Conservation (phyloP, 2,888 invertebrate species). For the Netelia melanura region DNA sequence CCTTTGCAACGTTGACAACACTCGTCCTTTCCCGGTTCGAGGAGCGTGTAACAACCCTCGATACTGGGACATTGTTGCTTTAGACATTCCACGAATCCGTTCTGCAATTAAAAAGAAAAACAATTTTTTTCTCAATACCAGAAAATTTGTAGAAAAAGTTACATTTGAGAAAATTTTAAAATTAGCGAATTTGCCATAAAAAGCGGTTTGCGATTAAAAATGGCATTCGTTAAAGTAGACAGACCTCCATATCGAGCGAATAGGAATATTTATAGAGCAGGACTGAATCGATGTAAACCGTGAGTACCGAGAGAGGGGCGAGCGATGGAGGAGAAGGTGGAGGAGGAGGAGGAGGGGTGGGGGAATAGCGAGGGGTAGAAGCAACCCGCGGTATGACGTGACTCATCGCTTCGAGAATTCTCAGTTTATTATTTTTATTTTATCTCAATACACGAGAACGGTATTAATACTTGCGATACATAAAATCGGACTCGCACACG, state of each 20-base stretch:
- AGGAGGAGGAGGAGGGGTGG: slow-evolving; percentile 27
- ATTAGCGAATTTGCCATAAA: slow-evolving; percentile 26
- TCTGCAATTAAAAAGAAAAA: slow-evolving; percentile 86
- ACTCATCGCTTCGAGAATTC: slow-evolving; percentile 63
- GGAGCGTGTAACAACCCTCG: slow-evolving; percentile 93
- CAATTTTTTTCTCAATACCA: slow-evolving; percentile 2
- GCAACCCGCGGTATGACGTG: slow-evolving; percentile 48
- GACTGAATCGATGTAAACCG: slow-evolving; percentile 56
- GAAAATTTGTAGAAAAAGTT: neutral
- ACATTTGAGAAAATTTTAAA: neutral
- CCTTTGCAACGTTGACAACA: slow-evolving; percentile 95
- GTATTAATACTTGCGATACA: slow-evolving; percentile 25
- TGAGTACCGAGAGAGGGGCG: slow-evolving; percentile 33
- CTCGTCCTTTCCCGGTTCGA: slow-evolving; percentile 90
- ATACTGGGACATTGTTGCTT: slow-evolving; percentile 92
- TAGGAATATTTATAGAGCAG: slow-evolving; percentile 62
- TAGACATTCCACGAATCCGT: slow-evolving; percentile 94
- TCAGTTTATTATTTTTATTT: slow-evolving; percentile 25
- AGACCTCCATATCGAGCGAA: slow-evolving; percentile 54
- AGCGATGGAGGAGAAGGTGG: neutral
- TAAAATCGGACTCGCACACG: slow-evolving; percentile 13
- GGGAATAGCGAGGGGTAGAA: slow-evolving; percentile 9
- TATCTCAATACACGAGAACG: slow-evolving; percentile 16
- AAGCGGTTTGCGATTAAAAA: slow-evolving; percentile 17
- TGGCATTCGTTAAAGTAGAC: slow-evolving; percentile 41